Percentiles rank a stretch among this genome's conserved stretches.
phyloP scores from a whole-genome alignment of 1,140 invertebrate species.

The Armadillidium nasatum region DNA sequence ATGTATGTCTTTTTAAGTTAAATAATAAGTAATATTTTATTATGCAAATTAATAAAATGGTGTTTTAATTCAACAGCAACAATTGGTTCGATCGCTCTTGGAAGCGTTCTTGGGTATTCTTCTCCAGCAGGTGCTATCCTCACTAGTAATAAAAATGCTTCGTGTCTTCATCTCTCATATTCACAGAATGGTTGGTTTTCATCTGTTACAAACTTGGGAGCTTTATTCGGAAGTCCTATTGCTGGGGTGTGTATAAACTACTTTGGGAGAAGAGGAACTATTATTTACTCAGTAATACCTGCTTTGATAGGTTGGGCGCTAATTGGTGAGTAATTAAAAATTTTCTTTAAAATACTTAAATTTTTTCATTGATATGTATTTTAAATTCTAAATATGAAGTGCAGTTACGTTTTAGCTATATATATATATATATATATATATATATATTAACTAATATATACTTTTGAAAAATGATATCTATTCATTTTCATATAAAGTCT shows the following conservation, averaged over 20 bases:
- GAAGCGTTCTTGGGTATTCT: slow-evolving; percentile 17
- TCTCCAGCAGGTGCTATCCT: slow-evolving; percentile 11
- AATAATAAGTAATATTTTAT: too few relatives aligned
- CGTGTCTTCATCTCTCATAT: slow-evolving; percentile 3
- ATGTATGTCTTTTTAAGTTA: too few relatives aligned
- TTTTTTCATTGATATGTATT: too few relatives aligned
- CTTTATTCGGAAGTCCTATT: slow-evolving; percentile 10
- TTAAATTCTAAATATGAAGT: too few relatives aligned
- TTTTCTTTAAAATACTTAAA: too few relatives aligned
- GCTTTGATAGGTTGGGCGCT: slow-evolving; percentile 74
- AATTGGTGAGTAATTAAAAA: slow-evolving; percentile 59
- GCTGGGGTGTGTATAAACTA: slow-evolving; percentile 65
- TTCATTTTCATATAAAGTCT: too few relatives aligned
- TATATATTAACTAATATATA: too few relatives aligned
- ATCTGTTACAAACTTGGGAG: slow-evolving; percentile 20
- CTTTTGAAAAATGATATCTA: too few relatives aligned
- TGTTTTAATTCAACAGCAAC: too few relatives aligned
- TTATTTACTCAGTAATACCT: slow-evolving; percentile 69
- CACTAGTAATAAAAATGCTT: background rate
- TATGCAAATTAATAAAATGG: too few relatives aligned
- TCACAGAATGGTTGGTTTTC: slow-evolving; percentile 19
- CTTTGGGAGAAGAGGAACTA: slow-evolving; percentile 72
- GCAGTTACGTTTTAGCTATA: too few relatives aligned
- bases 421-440: too few relatives aligned
- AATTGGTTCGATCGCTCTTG: slow-evolving; percentile 22